These are phyloP conservation scores for Philaenus spumarius DNA, from an alignment of 1,140 invertebrate genomes.

Conservation along the genomic window DNA sequence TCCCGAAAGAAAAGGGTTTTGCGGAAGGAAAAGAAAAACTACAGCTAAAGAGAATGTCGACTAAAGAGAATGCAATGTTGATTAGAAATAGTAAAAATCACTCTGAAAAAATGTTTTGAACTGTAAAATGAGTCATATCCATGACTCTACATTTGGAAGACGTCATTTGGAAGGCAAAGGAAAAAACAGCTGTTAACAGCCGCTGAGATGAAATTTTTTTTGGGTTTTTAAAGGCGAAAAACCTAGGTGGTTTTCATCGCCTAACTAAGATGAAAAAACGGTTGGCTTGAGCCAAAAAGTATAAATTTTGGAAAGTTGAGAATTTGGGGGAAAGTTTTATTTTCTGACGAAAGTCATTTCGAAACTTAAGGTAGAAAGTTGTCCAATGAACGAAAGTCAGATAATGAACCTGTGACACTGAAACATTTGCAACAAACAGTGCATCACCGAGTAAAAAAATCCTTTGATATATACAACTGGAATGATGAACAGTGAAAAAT, in stretches of 20 bases:
- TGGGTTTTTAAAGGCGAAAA: no score
- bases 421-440: not conserved
- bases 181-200: constrained; percentile 2
- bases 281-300: no score
- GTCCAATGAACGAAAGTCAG: no score
- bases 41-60: not conserved
- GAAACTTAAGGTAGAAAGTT: not conserved
- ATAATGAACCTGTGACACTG: no score
- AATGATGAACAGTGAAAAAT: constrained; percentile 5
- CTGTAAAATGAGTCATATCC: not conserved
- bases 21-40: constrained; percentile 1
- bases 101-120: constrained; percentile 1
- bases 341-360: not conserved
- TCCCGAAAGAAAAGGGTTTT: not conserved
- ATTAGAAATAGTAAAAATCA: not conserved
- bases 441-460: not conserved
- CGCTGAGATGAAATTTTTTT: no score
- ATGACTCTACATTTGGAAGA: not conserved
- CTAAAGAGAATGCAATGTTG: no score
- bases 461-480: not conserved
- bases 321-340: no score
- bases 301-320: constrained; percentile 4
- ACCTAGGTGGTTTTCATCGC: no score
- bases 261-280: no score
- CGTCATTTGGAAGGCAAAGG: not conserved